Evolutionary conservation across 2,797 vertebrate species (phyloP).

Genomic region (Euphonia xanthogaster): DNA sequence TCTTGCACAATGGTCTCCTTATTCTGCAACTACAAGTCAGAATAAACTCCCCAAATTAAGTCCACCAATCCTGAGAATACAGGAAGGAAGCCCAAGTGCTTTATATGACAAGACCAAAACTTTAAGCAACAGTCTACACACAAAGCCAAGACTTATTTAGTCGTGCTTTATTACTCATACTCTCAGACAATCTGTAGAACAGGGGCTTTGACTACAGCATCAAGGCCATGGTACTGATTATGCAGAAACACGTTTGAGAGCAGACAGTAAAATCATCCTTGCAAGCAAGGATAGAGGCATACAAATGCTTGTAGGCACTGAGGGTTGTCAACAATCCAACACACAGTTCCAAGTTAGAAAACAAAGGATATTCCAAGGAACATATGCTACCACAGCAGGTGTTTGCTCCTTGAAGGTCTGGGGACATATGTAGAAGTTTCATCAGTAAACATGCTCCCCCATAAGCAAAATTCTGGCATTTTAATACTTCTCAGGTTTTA

Average conservation of each 20-base stretch:
- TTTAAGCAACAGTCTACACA: background rate
- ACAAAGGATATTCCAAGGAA: slow-evolving; percentile 14
- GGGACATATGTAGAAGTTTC: background rate
- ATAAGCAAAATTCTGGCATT: background rate
- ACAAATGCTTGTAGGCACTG: background rate
- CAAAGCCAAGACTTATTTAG: background rate
- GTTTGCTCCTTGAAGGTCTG: background rate
- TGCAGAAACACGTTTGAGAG: background rate
- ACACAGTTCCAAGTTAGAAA: background rate
- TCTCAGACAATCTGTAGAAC: background rate
- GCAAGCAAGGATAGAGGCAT: background rate
- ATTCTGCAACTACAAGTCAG: background rate
- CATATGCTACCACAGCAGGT: background rate
- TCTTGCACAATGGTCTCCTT: background rate
- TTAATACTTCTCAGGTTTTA: background rate
- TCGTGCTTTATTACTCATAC: background rate
- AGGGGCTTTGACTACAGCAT: background rate
- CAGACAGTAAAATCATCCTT: background rate
- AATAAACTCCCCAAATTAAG: background rate
- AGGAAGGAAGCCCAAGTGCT: background rate
- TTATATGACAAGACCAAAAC: background rate
- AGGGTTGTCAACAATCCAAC: background rate
- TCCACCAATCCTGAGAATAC: background rate
- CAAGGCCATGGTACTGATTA: background rate
- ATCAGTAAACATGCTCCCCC: background rate